Percentiles rank a stretch among this genome's conserved stretches.
phyloP scores from a whole-genome alignment of 2,797 vertebrate genomes.

The Hyperoplus immaculatus region DNA sequence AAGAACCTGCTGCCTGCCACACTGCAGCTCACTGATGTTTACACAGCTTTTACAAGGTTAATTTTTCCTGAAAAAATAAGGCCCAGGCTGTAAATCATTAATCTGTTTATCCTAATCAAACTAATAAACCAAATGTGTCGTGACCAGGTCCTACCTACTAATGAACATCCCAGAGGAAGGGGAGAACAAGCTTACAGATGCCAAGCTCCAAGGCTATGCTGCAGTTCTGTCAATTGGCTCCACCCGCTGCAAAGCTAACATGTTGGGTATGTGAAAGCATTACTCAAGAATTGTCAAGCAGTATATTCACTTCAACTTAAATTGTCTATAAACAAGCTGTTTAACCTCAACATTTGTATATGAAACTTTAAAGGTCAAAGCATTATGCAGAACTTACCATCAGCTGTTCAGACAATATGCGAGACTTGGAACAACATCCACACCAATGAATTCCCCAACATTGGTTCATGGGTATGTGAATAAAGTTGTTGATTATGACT shows the following conservation, averaged over 20 bases:
- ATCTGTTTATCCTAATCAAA: slow-evolving; percentile 3
- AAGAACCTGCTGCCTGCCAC: slow-evolving; percentile 97
- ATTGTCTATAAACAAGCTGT: neutral
- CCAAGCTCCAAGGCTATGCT: slow-evolving; percentile 93
- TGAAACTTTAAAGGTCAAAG: slow-evolving; percentile 85
- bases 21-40: slow-evolving; percentile 94
- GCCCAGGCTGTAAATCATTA: neutral
- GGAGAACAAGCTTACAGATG: slow-evolving; percentile 89
- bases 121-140: slow-evolving; percentile 1
- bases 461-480: slow-evolving; percentile 95
- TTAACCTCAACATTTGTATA: slow-evolving; percentile 6
- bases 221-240: slow-evolving; percentile 95
- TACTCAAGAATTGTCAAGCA: neutral
- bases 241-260: slow-evolving; percentile 94
- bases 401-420: slow-evolving; percentile 92
- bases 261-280: slow-evolving; percentile 86
- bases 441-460: slow-evolving; percentile 98
- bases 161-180: slow-evolving; percentile 95
- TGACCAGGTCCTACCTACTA: slow-evolving; percentile 92
- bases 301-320: neutral
- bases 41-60: slow-evolving; percentile 94
- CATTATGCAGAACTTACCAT: slow-evolving; percentile 95
- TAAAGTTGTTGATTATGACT: neutral
- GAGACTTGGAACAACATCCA: slow-evolving; percentile 97
- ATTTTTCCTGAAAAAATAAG: neutral